phyloP scores from a whole-genome alignment of 2,888 invertebrate species.

The Liopterus haemorrhoidalis region DNA sequence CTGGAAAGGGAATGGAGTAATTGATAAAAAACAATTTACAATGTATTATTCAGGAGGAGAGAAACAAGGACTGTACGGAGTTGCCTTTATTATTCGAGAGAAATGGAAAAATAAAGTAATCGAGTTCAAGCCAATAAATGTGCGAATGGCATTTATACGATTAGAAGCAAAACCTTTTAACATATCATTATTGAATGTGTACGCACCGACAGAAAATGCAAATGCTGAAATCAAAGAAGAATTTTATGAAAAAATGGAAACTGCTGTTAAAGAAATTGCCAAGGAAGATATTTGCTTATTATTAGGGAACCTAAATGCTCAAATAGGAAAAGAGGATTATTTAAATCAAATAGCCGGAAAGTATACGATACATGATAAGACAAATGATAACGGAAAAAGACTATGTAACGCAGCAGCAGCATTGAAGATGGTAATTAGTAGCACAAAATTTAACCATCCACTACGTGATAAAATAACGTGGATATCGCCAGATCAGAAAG shows the following conservation, averaged over 20 bases:
- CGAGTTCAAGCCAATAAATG: slow-evolving; percentile 16
- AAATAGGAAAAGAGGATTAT: slow-evolving; percentile 1
- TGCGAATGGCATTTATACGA: neutral
- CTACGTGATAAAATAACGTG: neutral
- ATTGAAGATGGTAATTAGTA: neutral
- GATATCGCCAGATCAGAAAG: slow-evolving; percentile 3
- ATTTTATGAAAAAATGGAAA: slow-evolving; percentile 1
- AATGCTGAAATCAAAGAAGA: neutral
- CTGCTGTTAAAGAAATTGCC: neutral
- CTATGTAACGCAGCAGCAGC: neutral
- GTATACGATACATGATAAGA: slow-evolving; percentile 3
- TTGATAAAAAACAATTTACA: slow-evolving; percentile 20
- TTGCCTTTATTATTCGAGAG: slow-evolving; percentile 20
- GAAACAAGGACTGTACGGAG: slow-evolving; percentile 24
- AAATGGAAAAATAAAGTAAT: slow-evolving; percentile 13
- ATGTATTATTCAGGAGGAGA: slow-evolving; percentile 22
- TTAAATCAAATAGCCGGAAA: neutral
- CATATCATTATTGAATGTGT: slow-evolving; percentile 1
- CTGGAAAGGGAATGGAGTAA: slow-evolving; percentile 20
- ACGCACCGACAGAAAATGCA: neutral
- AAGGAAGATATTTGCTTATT: neutral
- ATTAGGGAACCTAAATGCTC: neutral
- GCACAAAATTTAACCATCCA: neutral
- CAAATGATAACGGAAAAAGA: slow-evolving; percentile 3
- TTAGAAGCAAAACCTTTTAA: neutral